These are phyloP conservation scores for Drosophila hamatofila DNA, from an alignment of 2,888 invertebrate species.

Conservation along the genomic window DNA sequence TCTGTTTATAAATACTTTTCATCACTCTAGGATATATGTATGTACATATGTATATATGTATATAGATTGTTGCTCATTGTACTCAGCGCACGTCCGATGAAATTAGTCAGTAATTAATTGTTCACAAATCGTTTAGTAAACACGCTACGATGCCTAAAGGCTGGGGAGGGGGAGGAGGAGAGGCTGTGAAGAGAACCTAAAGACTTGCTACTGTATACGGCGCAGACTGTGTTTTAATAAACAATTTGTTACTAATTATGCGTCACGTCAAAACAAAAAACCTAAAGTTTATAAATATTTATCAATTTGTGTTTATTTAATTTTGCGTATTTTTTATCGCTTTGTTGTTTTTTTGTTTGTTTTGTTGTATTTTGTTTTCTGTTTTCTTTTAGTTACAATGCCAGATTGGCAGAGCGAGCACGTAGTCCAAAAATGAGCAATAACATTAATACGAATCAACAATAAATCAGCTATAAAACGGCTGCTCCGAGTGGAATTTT, in stretches of 20 bases:
- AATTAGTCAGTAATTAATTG: conserved; percentile 74
- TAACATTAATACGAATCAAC: conserved; percentile 68
- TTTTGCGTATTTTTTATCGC: conserved; percentile 3
- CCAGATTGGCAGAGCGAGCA: conserved; percentile 45
- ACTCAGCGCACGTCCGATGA: conserved; percentile 53
- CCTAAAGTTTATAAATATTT: conserved; percentile 71
- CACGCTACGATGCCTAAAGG: conserved; percentile 12
- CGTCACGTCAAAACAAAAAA: conserved; percentile 70
- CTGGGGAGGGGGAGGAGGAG: no score
- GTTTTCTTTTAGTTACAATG: conserved; percentile 38
- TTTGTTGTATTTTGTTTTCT: conserved; percentile 15
- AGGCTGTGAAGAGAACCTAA: conserved; percentile 9
- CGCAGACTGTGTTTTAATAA: conserved; percentile 34
- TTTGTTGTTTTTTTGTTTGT: conserved; percentile 14
- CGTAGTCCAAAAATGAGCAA: conserved; percentile 65
- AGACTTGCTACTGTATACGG: conserved; percentile 58
- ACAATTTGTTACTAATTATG: conserved; percentile 72
- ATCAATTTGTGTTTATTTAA: conserved; percentile 49
- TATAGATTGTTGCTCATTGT: conserved; percentile 1
- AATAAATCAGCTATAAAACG: conserved; percentile 72
- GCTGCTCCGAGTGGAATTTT: conserved; percentile 64
- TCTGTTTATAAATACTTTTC: neutral
- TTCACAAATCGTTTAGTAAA: conserved; percentile 52
- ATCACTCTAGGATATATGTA: neutral
- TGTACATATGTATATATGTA: neutral